Conservation (phyloP, 2,888 invertebrate genomes). For the Psylliodes chrysocephalus region DNA sequence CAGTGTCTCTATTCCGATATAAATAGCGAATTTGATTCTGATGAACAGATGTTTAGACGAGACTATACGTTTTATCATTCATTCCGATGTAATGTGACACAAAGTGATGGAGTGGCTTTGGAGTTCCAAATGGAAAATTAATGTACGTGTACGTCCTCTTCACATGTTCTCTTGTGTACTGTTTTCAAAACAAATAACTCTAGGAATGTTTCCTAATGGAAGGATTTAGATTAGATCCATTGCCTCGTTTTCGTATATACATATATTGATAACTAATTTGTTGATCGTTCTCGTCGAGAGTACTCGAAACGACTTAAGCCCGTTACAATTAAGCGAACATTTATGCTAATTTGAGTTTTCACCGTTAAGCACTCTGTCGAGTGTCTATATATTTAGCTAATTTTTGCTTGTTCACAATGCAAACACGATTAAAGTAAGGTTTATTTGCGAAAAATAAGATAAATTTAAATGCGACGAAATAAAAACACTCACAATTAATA, state of each 20-base stretch:
- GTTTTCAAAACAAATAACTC: slow-evolving; percentile 46
- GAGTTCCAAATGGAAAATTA: slow-evolving; percentile 53
- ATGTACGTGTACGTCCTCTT: slow-evolving; percentile 55
- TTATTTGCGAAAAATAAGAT: no score
- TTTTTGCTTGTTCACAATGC: no score
- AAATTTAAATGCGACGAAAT: no score
- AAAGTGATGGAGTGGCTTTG: slow-evolving; percentile 52
- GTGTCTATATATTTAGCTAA: no score
- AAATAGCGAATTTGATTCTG: slow-evolving; percentile 47
- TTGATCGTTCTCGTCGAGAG: slow-evolving; percentile 19
- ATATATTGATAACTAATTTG: slow-evolving; percentile 36
- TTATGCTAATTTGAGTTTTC: not conserved
- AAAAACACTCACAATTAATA: no score
- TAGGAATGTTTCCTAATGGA: slow-evolving; percentile 39
- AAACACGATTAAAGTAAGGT: no score
- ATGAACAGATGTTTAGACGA: slow-evolving; percentile 55
- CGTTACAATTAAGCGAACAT: not conserved
- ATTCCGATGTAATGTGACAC: slow-evolving; percentile 54
- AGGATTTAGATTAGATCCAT: slow-evolving; percentile 35
- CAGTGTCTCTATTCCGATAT: slow-evolving; percentile 22
- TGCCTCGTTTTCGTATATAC: slow-evolving; percentile 33
- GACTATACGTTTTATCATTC: slow-evolving; percentile 54
- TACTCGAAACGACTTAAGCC: not conserved
- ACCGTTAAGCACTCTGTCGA: not conserved
- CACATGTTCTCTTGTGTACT: slow-evolving; percentile 42